A percentile compares a stretch with the other conserved stretches of the same genome.
phyloP scores from a whole-genome alignment of 2,888 invertebrate species.

The Trachelus stipa region DNA sequence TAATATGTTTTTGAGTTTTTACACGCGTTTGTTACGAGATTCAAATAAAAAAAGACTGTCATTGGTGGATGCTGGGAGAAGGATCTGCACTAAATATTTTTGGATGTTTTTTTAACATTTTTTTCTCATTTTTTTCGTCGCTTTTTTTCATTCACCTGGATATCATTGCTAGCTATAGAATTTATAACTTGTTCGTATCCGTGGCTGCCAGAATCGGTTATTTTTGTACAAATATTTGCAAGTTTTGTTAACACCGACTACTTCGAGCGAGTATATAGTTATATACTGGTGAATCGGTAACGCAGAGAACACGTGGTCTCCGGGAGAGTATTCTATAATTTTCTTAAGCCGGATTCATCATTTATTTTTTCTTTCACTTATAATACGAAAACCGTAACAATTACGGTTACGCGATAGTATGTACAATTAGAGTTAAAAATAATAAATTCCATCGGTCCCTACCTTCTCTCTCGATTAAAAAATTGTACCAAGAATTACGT shows the following conservation, averaged over 20 bases:
- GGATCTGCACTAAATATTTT: background rate
- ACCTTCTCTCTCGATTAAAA: background rate
- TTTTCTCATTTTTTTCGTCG: background rate
- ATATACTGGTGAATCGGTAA: background rate
- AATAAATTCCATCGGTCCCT: background rate
- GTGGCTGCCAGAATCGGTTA: background rate
- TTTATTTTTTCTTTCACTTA: background rate
- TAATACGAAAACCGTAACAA: background rate
- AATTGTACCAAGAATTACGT: background rate
- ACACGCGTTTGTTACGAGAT: background rate
- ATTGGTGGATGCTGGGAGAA: background rate
- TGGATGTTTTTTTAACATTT: background rate
- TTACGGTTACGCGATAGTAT: background rate
- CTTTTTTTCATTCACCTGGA: background rate
- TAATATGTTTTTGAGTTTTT: background rate
- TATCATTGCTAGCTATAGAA: background rate
- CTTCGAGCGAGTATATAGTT: background rate
- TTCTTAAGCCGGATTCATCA: background rate
- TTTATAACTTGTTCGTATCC: background rate
- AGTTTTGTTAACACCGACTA: background rate
- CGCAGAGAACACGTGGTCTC: background rate
- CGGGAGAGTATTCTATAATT: background rate
- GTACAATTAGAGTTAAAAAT: background rate
- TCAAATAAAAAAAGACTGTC: background rate
- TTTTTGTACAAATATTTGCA: background rate